Percentiles rank a stretch among this genome's conserved stretches.
These are phyloP conservation scores for Macrobrachium rosenbergii DNA, from an alignment of 1,140 invertebrate genomes.

Conservation along the genomic window DNA sequence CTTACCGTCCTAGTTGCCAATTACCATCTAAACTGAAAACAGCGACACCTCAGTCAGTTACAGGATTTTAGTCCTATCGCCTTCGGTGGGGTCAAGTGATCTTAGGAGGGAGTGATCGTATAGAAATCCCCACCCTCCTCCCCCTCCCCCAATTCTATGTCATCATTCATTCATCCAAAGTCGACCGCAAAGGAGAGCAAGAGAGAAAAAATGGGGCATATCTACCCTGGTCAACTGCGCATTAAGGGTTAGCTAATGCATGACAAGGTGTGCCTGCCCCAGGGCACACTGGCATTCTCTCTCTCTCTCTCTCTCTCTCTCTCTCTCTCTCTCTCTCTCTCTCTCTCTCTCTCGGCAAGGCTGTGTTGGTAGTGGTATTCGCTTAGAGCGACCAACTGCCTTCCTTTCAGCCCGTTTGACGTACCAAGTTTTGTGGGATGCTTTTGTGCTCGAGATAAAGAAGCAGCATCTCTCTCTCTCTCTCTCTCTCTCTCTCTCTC, in stretches of 20 bases:
- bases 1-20: not conserved
- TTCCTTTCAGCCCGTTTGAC: too few relatives aligned
- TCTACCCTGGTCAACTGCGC: not conserved
- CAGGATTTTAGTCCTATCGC: not conserved
- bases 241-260: slow-evolving; percentile 12
- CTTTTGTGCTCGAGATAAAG: not conserved
- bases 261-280: slow-evolving; percentile 24
- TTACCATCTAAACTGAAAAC: not conserved
- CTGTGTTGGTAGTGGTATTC: too few relatives aligned
- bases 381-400: too few relatives aligned
- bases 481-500: slow-evolving; percentile 26
- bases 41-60: not conserved
- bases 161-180: slow-evolving; percentile 18
- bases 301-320: not conserved
- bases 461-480: slow-evolving; percentile 2
- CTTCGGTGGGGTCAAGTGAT: not conserved
- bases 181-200: not conserved
- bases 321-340: too few relatives aligned
- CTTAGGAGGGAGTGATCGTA: not conserved
- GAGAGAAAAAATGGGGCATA: not conserved
- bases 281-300: not conserved
- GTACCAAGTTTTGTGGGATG: too few relatives aligned
- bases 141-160: too few relatives aligned
- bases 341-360: too few relatives aligned
- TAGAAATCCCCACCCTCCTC: not conserved